Evolutionary conservation across 2,797 vertebrate species (phyloP).

Genomic region (Scolopax bukidnonensis): DNA sequence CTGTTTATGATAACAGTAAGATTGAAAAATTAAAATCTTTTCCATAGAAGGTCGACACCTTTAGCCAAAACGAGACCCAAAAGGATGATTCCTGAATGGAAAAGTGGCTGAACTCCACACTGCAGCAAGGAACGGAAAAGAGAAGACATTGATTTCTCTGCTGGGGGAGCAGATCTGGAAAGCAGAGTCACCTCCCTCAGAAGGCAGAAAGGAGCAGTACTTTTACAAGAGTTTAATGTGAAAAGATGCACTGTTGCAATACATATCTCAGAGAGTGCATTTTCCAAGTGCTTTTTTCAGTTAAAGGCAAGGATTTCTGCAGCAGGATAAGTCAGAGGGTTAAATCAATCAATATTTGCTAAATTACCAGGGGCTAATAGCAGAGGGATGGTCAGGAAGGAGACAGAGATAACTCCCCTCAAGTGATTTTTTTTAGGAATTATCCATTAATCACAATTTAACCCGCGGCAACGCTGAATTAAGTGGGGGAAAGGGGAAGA

Average conservation of each 20-base stretch:
- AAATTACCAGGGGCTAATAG: conserved; percentile 61
- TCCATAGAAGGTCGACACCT: background rate
- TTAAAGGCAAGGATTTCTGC: conserved; percentile 31
- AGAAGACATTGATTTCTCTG: conserved; percentile 23
- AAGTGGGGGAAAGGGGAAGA: conserved; percentile 12
- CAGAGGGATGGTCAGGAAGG: background rate
- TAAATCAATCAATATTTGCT: conserved; percentile 46
- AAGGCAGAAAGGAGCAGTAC: conserved; percentile 24
- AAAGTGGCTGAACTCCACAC: conserved; percentile 16
- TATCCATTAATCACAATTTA: conserved; percentile 22
- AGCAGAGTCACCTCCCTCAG: background rate
- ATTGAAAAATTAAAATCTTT: conserved; percentile 46
- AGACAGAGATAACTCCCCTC: background rate
- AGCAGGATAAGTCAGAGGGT: conserved; percentile 44
- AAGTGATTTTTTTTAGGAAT: background rate
- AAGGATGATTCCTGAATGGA: conserved; percentile 29
- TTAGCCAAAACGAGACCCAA: conserved; percentile 29
- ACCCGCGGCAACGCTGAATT: background rate
- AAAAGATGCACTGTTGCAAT: conserved; percentile 32
- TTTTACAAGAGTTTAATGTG: conserved; percentile 26
- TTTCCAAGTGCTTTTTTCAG: conserved; percentile 46
- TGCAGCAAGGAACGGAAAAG: background rate
- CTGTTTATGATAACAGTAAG: background rate
- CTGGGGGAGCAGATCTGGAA: conserved; percentile 15
- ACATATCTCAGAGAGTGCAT: conserved; percentile 63